Evolutionary conservation across 2,113 vertebrate genomes (phyloP).

Genomic region (Cinclus mexicanus): DNA sequence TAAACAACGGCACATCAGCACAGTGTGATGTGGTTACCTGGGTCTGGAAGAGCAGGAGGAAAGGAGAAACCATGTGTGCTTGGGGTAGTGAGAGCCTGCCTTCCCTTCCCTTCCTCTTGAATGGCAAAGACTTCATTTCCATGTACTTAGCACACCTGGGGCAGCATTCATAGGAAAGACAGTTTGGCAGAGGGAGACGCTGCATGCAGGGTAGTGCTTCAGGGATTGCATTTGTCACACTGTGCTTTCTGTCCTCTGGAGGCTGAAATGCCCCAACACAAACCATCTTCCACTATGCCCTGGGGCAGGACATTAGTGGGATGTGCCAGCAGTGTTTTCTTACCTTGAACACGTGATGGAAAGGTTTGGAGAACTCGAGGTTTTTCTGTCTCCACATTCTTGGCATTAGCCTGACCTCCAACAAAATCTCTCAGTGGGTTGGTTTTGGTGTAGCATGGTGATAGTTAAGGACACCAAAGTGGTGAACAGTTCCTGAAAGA

Average conservation of each 20-base stretch:
- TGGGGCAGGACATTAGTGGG: background rate
- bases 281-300: background rate
- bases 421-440: background rate
- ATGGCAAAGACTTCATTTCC: background rate
- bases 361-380: rapidly evolving
- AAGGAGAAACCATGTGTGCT: background rate
- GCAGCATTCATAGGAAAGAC: background rate
- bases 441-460: background rate
- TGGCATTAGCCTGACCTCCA: background rate
- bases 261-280: background rate
- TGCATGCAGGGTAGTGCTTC: background rate
- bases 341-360: background rate
- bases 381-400: background rate
- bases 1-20: background rate
- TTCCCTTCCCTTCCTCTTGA: background rate
- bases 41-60: background rate
- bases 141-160: background rate
- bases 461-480: background rate
- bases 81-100: background rate
- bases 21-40: background rate
- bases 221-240: background rate
- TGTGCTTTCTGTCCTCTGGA: background rate
- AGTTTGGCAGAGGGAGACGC: background rate
- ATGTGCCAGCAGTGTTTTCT: background rate
- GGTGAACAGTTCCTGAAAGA: background rate